Evolutionary conservation across 2,113 vertebrate species (phyloP).

Genomic region (Anser cygnoides): DNA sequence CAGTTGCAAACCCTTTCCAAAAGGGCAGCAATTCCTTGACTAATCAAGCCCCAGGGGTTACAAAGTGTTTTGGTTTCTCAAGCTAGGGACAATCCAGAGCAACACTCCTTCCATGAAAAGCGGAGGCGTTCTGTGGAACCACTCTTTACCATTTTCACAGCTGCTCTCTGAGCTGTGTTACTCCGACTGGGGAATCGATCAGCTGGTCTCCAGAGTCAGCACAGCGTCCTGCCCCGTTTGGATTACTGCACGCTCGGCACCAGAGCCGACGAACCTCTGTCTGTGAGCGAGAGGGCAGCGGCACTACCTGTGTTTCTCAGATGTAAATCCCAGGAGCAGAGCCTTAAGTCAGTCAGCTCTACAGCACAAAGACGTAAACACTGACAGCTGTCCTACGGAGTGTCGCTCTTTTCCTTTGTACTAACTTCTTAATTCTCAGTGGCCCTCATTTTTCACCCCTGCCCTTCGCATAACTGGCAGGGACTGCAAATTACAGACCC

Average conservation of each 20-base stretch:
- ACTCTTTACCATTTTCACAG: not conserved
- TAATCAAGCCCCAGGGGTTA: not conserved
- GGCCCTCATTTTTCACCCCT: not conserved
- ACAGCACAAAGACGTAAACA: not conserved
- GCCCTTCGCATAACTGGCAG: not conserved
- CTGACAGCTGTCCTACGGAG: accelerated
- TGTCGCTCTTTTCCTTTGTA: not conserved
- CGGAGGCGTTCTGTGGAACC: not conserved
- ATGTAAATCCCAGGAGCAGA: not conserved
- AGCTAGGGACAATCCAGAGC: not conserved
- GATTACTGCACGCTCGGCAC: not conserved
- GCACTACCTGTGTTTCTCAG: not conserved
- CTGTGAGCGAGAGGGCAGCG: not conserved
- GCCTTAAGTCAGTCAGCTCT: not conserved
- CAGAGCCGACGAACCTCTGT: not conserved
- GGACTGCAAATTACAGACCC: not conserved
- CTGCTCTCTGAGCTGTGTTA: not conserved
- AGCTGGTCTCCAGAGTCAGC: not conserved
- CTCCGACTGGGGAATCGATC: no score
- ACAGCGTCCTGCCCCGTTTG: not conserved
- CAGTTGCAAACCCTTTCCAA: not conserved
- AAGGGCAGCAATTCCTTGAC: not conserved
- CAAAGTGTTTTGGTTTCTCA: not conserved
- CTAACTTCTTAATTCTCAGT: not conserved
- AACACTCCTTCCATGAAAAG: not conserved